These are phyloP conservation scores for Leucoma salicis DNA, from an alignment of 2,888 invertebrate species.

Conservation along the genomic window DNA sequence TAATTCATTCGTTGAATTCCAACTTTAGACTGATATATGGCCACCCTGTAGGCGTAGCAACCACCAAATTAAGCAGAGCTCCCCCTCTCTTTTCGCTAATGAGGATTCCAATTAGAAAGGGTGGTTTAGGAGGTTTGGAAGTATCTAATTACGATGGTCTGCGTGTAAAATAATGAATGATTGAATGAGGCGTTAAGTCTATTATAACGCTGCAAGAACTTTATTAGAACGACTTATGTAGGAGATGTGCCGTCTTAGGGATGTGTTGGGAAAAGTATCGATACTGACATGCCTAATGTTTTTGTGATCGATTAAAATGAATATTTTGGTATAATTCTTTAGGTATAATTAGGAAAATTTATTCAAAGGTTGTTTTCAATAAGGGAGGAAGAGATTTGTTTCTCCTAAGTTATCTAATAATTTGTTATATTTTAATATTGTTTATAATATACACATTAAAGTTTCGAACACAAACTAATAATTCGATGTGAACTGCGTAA, in stretches of 20 bases:
- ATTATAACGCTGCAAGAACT: slow-evolving; percentile 76
- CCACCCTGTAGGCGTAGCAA: slow-evolving; percentile 43
- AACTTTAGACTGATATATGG: slow-evolving; percentile 69
- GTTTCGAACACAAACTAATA: too few relatives aligned
- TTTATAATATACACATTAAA: too few relatives aligned
- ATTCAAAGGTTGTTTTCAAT: too few relatives aligned
- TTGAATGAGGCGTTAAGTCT: slow-evolving; percentile 78
- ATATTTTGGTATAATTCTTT: too few relatives aligned
- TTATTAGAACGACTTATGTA: slow-evolving; percentile 68
- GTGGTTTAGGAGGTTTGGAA: slow-evolving; percentile 48
- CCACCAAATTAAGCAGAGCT: slow-evolving; percentile 42
- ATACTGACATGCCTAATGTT: too few relatives aligned
- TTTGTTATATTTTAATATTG: too few relatives aligned
- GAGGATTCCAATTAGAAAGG: slow-evolving; percentile 46
- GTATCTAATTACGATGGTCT: slow-evolving; percentile 58
- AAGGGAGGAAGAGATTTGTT: too few relatives aligned
- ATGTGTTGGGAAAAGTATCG: slow-evolving; percentile 36
- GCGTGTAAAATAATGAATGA: slow-evolving; percentile 68
- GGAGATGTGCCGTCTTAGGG: slow-evolving; percentile 36
- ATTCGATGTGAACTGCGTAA: too few relatives aligned
- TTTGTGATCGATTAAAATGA: too few relatives aligned
- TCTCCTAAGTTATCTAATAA: too few relatives aligned
- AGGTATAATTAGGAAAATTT: too few relatives aligned
- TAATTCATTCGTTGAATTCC: slow-evolving; percentile 61
- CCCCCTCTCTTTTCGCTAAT: slow-evolving; percentile 35